Base-by-base conservation (phyloP, 23 tunicate genomes). In the Styela clava region DNA sequence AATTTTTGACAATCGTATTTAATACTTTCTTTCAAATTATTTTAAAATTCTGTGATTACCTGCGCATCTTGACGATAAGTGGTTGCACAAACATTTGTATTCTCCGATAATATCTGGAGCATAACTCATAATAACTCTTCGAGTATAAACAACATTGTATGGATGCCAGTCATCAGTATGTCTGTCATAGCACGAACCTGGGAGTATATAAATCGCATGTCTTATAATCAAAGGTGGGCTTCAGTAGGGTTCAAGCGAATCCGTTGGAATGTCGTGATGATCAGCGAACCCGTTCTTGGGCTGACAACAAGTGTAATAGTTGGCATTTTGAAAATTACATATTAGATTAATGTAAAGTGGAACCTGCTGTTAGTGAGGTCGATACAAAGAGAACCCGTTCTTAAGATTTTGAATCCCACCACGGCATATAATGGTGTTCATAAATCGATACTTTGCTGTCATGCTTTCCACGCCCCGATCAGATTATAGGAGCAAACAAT, bases 81-180 rank as follows among this genome's bases (percentile, higher is more conserved):
- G 18, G 12, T 52, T 76, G 31, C 81, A 76, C 18, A 52, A 37
- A 31, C 81, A 76, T 44, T 29, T 25, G 67, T 76, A 76, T 76
- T 76, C 81, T 36, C 81, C 81, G 24, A 76, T 76, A n/a, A 76
- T 44, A 29, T 76, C 81, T 0, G 81, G 81, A 22, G 31, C 35
- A 76, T 76, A 76, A 44, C 81, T 76, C 81, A 76, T 76, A 24
- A 76, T 44, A 52, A 76, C 81, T 76, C 81, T 52, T 44, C 81
- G 37, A 21, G 65, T 76, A 56, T 76, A 76, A 0, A 64, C 67
- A 44, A 52, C 37, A 27, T 52, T 52, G 31, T 36, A 29, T 0
- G 26, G 81, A 44, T 76, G 65, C 81, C 81, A 76, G 65, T 76
- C n/a, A 44, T 76, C 81, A 16, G 35, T 76, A 29, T 76, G 81